Conservation (phyloP, 2,797 vertebrate species). For the Kryptolebias ocellatus region DNA sequence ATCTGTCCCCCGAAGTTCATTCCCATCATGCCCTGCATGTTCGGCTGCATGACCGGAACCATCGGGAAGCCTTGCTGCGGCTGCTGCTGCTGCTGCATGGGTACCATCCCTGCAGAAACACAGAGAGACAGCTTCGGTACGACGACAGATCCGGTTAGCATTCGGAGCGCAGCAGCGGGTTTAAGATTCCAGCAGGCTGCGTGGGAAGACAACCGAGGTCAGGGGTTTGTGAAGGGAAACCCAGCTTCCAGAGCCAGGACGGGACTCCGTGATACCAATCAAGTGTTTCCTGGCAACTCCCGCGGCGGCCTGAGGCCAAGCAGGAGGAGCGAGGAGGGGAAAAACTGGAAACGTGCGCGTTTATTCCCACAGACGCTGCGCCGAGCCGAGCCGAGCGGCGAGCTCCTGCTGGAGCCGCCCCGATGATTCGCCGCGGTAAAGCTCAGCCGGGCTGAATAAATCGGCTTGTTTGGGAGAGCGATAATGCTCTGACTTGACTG, state of each 20-base stretch:
- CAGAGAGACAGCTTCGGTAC: not conserved
- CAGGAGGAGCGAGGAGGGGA: slow-evolving; percentile 18
- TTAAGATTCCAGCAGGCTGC: slow-evolving; percentile 19
- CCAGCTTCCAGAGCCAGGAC: slow-evolving; percentile 9
- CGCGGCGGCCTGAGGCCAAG: slow-evolving; percentile 59
- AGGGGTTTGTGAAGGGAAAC: not conserved
- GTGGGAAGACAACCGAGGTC: slow-evolving; percentile 19
- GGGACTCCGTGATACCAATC: slow-evolving; percentile 44
- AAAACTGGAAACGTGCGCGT: slow-evolving; percentile 37
- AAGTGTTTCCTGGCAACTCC: slow-evolving; percentile 49
- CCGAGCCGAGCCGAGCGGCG: slow-evolving; percentile 41
- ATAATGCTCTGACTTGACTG: slow-evolving; percentile 51
- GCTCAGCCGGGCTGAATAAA: slow-evolving; percentile 53
- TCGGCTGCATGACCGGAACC: slow-evolving; percentile 95
- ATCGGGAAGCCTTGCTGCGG: slow-evolving; percentile 90
- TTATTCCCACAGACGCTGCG: slow-evolving; percentile 59
- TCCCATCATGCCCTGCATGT: slow-evolving; percentile 96
- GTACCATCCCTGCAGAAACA: slow-evolving; percentile 87
- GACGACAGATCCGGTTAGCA: not conserved
- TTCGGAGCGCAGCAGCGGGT: slow-evolving; percentile 9
- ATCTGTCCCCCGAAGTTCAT: slow-evolving; percentile 94
- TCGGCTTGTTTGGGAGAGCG: slow-evolving; percentile 43
- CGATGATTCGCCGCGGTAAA: slow-evolving; percentile 54
- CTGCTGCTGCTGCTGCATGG: slow-evolving; percentile 88
- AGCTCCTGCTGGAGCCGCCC: slow-evolving; percentile 38